Percentiles rank a stretch among this genome's conserved stretches.
phyloP scores from a whole-genome alignment of 1,140 invertebrate species.

The Drosophila micromelanica region DNA sequence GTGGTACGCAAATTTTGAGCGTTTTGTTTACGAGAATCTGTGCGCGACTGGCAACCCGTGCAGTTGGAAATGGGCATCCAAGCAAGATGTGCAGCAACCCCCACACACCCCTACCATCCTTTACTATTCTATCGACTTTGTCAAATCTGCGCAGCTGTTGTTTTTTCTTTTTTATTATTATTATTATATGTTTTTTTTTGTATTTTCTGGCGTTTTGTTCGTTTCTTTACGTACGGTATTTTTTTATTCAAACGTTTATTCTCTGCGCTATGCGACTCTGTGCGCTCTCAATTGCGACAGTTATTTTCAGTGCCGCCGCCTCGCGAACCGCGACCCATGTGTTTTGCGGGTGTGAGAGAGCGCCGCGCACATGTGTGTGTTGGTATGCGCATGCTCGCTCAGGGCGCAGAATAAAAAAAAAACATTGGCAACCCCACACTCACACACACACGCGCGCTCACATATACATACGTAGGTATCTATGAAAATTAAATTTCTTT shows the following conservation, averaged over 20 bases:
- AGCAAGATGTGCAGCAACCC: slow-evolving; percentile 13
- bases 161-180: slow-evolving; percentile 37
- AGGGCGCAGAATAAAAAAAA: slow-evolving; percentile 54
- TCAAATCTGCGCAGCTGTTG: slow-evolving; percentile 69
- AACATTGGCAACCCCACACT: slow-evolving; percentile 59
- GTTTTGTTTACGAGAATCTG: slow-evolving; percentile 55
- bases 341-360: slow-evolving; percentile 34
- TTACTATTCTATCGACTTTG: slow-evolving; percentile 53
- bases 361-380: slow-evolving; percentile 44
- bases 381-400: slow-evolving; percentile 72
- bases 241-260: slow-evolving; percentile 51
- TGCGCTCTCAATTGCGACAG: slow-evolving; percentile 53
- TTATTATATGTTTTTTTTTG: slow-evolving; percentile 20
- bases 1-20: slow-evolving; percentile 71
- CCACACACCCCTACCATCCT: slow-evolving; percentile 10
- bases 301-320: slow-evolving; percentile 64
- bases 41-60: slow-evolving; percentile 43
- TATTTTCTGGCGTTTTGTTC: slow-evolving; percentile 28
- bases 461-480: slow-evolving; percentile 21
- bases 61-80: slow-evolving; percentile 39
- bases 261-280: slow-evolving; percentile 34
- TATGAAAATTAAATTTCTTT: slow-evolving; percentile 68
- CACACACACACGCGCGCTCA: slow-evolving; percentile 28
- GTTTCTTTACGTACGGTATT: slow-evolving; percentile 31
- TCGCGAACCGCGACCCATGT: slow-evolving; percentile 35